Conservation (phyloP, 2,113 vertebrate genomes). For the Chelonoidis abingdonii region DNA sequence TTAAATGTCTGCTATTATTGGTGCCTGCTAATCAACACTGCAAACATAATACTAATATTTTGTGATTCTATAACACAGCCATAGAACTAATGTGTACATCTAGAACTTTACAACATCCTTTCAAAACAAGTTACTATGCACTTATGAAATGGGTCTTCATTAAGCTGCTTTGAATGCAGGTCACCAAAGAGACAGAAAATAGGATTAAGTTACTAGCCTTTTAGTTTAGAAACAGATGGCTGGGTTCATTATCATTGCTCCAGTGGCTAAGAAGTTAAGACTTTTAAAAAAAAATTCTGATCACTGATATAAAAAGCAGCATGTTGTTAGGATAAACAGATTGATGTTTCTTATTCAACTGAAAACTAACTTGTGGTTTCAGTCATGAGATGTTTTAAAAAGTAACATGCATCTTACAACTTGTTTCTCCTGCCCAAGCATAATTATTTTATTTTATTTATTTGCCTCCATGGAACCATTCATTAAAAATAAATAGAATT, state of each 20-base stretch:
- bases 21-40: accelerated
- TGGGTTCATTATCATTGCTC: conserved; percentile 40
- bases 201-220: conserved; percentile 56
- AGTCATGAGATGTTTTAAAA: background rate
- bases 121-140: background rate
- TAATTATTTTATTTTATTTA: background rate
- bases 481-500: background rate
- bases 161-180: background rate
- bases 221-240: conserved; percentile 63
- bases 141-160: conserved; percentile 5
- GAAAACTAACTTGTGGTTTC: background rate
- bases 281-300: background rate
- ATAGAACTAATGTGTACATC: background rate
- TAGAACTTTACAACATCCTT: background rate
- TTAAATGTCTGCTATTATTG: background rate
- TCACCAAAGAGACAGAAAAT: conserved; percentile 48
- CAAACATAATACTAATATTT: background rate
- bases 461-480: background rate
- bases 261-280: conserved; percentile 50
- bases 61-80: background rate
- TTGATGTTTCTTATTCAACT: conserved; percentile 1
- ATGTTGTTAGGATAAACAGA: conserved; percentile 22
- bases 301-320: conserved; percentile 13
- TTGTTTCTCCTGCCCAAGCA: background rate
- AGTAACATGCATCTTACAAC: background rate